Evolutionary conservation across 2,888 invertebrate genomes (phyloP).

Genomic region (Onchidella celtica): DNA sequence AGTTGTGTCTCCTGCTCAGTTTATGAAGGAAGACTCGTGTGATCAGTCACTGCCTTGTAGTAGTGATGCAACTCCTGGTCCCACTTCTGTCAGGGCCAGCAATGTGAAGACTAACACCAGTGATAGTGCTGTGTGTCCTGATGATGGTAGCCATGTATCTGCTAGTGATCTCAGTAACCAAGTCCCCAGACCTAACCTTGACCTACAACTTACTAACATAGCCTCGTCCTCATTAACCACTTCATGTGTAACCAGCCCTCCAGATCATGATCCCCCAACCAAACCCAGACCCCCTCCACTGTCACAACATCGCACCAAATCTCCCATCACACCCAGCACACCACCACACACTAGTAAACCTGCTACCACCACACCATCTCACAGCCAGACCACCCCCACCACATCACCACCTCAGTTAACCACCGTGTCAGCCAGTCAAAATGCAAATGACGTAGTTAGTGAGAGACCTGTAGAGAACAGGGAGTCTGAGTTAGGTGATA

Average conservation of each 20-base stretch:
- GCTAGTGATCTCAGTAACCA: conserved; percentile 26
- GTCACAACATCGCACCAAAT: not conserved
- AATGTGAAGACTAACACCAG: conserved; percentile 11
- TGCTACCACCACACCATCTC: conserved; percentile 12
- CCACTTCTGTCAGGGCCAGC: not conserved
- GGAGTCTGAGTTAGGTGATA: not conserved
- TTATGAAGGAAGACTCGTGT: not conserved
- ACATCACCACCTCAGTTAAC: not conserved
- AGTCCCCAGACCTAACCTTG: conserved; percentile 33
- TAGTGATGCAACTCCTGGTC: not conserved
- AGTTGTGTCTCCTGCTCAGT: conserved; percentile 1
- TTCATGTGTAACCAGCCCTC: not conserved
- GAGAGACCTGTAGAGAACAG: not conserved
- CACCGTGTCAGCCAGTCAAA: conserved; percentile 78
- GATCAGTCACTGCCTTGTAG: not conserved
- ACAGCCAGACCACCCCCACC: not conserved
- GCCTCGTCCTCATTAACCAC: conserved; percentile 13
- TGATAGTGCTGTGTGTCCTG: conserved; percentile 30
- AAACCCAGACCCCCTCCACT: not conserved
- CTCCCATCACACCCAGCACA: not conserved
- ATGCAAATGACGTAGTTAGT: conserved; percentile 78
- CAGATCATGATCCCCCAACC: not conserved
- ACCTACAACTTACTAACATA: conserved; percentile 35
- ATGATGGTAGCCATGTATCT: not conserved
- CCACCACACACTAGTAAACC: not conserved